A percentile compares a stretch with the other conserved stretches of the same genome.
Conservation (phyloP, 2,797 vertebrate genomes). For the Florisuga fusca region DNA sequence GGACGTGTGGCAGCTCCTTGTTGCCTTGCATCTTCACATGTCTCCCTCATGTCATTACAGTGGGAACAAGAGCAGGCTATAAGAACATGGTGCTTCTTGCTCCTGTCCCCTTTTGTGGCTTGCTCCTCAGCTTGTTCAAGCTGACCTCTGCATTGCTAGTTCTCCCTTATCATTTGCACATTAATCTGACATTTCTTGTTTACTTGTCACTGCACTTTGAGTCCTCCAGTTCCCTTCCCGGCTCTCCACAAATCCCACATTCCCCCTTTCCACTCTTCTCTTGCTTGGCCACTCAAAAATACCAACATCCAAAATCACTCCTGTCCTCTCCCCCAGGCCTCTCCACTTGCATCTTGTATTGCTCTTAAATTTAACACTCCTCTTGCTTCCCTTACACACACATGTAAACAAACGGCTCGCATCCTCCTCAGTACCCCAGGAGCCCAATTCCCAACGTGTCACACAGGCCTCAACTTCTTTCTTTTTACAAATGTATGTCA, state of each 20-base stretch:
- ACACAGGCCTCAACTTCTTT: rapidly evolving
- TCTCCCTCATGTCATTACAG: not conserved
- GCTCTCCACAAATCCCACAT: not conserved
- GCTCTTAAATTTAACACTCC: not conserved
- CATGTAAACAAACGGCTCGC: not conserved
- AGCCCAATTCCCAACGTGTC: not conserved
- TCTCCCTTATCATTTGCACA: not conserved
- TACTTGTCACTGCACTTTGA: not conserved
- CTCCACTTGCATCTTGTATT: not conserved
- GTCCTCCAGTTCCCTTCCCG: not conserved
- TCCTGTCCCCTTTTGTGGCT: not conserved
- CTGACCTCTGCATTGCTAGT: not conserved
- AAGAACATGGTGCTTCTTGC: not conserved
- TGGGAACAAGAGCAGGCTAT: not conserved
- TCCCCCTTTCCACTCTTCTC: not conserved
- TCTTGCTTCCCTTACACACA: not conserved
- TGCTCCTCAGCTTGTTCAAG: not conserved
- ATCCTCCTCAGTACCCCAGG: not conserved
- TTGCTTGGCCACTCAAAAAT: not conserved
- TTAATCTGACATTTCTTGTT: not conserved
- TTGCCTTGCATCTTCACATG: not conserved
- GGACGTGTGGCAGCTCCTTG: not conserved
- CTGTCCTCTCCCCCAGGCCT: not conserved
- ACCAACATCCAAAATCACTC: not conserved
- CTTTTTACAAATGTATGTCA: not conserved